phyloP scores from a whole-genome alignment of 2,888 invertebrate species.

The Candidula unifasciata region DNA sequence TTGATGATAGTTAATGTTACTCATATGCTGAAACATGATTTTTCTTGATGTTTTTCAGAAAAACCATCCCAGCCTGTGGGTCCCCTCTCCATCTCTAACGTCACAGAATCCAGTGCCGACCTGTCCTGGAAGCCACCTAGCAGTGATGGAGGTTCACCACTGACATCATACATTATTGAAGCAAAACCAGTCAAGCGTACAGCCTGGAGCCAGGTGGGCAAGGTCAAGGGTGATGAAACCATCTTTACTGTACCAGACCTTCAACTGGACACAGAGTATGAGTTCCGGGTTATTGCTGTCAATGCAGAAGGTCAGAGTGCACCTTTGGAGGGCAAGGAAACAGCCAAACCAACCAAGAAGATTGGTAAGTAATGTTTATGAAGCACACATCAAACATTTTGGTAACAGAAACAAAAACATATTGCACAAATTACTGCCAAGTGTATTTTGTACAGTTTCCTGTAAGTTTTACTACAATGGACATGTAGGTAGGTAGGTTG shows the following conservation, averaged over 20 bases:
- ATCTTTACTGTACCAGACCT: constrained; percentile 61
- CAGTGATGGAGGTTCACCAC: constrained; percentile 71
- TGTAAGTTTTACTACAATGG: too few relatives aligned
- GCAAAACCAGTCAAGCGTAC: constrained; percentile 60
- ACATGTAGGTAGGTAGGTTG: too few relatives aligned
- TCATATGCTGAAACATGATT: too few relatives aligned
- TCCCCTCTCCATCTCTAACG: constrained; percentile 62
- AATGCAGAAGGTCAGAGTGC: constrained; percentile 95
- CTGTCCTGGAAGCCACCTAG: constrained; percentile 69
- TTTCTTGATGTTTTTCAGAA: constrained; percentile 42
- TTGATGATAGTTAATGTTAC: too few relatives aligned
- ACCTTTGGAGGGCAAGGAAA: constrained; percentile 79
- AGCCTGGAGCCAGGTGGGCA: constrained; percentile 68
- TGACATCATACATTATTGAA: constrained; percentile 69
- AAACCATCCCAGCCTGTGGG: constrained; percentile 59
- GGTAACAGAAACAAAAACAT: too few relatives aligned
- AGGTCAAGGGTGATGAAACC: constrained; percentile 58
- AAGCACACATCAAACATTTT: not conserved
- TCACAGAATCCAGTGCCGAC: constrained; percentile 60
- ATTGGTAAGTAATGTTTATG: constrained; percentile 58
- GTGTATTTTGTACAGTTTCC: too few relatives aligned
- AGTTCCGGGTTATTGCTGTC: constrained; percentile 92
- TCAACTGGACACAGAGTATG: constrained; percentile 87
- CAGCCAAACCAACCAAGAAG: constrained; percentile 62
- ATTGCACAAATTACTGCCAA: too few relatives aligned